phyloP scores from a whole-genome alignment of 92 coral and sea anemone genomes.

The Siderastrea siderea region DNA sequence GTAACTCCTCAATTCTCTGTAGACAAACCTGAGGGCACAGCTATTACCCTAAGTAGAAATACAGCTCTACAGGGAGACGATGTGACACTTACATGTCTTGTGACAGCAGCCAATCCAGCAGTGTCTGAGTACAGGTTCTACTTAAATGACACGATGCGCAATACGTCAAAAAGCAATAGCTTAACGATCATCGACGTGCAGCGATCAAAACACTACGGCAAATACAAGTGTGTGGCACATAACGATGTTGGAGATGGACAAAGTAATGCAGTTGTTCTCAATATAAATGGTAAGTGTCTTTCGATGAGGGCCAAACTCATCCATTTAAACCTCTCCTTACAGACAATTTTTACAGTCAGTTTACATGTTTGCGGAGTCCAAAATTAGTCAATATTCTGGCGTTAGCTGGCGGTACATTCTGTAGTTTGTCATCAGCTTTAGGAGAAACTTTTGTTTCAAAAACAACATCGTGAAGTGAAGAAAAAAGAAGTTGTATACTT shows the following conservation, averaged over 20 bases:
- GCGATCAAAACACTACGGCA: constrained; percentile 20
- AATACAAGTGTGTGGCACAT: constrained; percentile 4
- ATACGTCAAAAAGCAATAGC: not conserved
- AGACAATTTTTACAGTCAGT: not conserved
- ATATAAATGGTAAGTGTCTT: constrained; percentile 17
- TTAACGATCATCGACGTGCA: not conserved
- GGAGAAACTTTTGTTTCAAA: no score
- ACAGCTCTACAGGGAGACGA: constrained; percentile 15
- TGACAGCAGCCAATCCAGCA: constrained; percentile 29
- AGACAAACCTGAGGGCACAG: constrained; percentile 26
- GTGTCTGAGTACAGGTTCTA: constrained; percentile 30
- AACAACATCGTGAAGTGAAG: not conserved
- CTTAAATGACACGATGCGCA: not conserved
- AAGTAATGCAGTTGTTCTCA: not conserved
- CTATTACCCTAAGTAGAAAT: not conserved
- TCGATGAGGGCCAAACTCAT: no score
- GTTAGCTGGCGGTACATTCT: no score
- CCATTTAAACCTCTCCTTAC: not conserved
- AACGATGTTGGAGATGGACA: constrained; percentile 24
- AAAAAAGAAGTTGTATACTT: not conserved
- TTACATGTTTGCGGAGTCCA: no score
- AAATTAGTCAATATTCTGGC: no score
- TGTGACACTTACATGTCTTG: constrained; percentile 15
- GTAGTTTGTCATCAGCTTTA: no score
- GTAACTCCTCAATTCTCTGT: not conserved